Base-by-base conservation (phyloP, 2,888 invertebrate species). In the Epistrophe grossulariae region DNA sequence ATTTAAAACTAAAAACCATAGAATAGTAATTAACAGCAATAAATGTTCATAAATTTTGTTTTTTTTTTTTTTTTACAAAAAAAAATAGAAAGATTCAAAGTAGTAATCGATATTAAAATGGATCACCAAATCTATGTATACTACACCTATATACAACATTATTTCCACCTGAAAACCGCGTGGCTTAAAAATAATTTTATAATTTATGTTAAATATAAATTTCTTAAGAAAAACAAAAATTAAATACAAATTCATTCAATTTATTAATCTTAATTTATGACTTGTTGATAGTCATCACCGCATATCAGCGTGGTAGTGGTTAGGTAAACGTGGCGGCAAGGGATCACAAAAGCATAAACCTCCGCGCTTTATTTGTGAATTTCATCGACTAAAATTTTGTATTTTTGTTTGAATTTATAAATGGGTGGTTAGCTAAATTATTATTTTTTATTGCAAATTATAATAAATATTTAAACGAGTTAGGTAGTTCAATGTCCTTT, bases 181-280 rank as follows among this genome's bases (percentile, higher is more conserved):
- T 1, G 0, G n/a, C 28, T 10, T 0, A 24, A 15, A 8, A 15
- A 43, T 45, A n/a, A 35, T 15, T 24, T 1, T 43, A 19, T 45
- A 64, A 28, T 45, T 59, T 45, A 72, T 28, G 31, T 17, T 43
- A 43, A 59, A 45, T 11, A 70, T 19, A 59, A 28, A 64, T 52
- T 70, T 72, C n/a, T 0, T 24, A 48, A 38, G 64, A 79, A 64
- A 72, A 60, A 11, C 6, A 13, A 24, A 66, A 60, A 48, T 62
- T 10, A 60, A 79, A 55, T 64, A 64, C n/a, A 17, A 52, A 82
- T 15, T 72, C 72, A 82, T 40, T 77, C 59, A 48, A 71, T 50
- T 72, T 19, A 52, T 59, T 77, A 77, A 82, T 72, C 82, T 72
- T 72, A 77, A 82, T 82, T 82, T 77, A 82, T 82, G 28, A 50